These are phyloP conservation scores for Paramuricea clavata DNA, from an alignment of 92 coral and sea anemone species.

Conservation along the genomic window DNA sequence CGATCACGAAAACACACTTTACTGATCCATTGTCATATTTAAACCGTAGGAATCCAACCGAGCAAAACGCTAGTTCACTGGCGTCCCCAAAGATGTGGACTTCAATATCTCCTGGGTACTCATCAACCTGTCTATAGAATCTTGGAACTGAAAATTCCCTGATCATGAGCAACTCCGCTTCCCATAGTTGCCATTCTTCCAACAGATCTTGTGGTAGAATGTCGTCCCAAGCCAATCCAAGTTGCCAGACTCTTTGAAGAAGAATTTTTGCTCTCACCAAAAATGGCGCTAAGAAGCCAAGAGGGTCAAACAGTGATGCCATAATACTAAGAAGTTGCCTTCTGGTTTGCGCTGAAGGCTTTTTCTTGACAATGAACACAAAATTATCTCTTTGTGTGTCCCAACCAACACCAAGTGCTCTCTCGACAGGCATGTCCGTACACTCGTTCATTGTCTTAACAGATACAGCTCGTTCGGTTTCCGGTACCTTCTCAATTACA, in stretches of 20 bases:
- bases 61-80: slow-evolving; percentile 56
- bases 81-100: slow-evolving; percentile 74
- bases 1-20: slow-evolving; percentile 52
- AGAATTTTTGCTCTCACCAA: slow-evolving; percentile 65
- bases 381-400: slow-evolving; percentile 16
- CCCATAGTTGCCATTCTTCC: slow-evolving; percentile 63
- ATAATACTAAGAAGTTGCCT: slow-evolving; percentile 68
- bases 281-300: slow-evolving; percentile 71
- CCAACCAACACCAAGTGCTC: slow-evolving; percentile 59
- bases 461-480: no score
- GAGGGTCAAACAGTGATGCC: slow-evolving; percentile 70
- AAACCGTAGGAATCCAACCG: slow-evolving; percentile 59
- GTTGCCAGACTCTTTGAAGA: slow-evolving; percentile 64
- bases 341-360: slow-evolving; percentile 55
- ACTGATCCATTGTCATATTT: slow-evolving; percentile 39
- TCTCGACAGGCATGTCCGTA: slow-evolving; percentile 33
- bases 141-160: slow-evolving; percentile 44
- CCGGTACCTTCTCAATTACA: no score
- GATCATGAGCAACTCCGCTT: slow-evolving; percentile 46
- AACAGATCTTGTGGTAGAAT: slow-evolving; percentile 51
- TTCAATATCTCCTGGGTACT: slow-evolving; percentile 19
- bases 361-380: slow-evolving; percentile 4
- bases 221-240: slow-evolving; percentile 65
- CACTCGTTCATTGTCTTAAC: no score
- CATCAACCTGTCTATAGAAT: slow-evolving; percentile 45